A percentile compares a stretch with the other conserved stretches of the same genome.
Conservation (phyloP, 2,888 invertebrate species). For the Dendrolimus houi region DNA sequence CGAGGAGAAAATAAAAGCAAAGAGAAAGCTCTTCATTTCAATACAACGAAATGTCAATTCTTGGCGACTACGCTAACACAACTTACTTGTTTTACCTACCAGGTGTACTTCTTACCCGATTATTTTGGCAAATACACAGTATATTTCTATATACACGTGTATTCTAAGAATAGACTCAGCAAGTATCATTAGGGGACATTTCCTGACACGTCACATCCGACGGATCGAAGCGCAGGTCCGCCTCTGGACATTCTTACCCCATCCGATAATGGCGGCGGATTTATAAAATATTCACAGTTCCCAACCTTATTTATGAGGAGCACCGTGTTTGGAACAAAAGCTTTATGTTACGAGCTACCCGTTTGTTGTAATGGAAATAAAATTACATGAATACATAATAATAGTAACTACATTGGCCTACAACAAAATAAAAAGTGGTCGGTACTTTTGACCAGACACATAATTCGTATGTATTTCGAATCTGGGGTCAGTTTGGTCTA, state of each 20-base stretch:
- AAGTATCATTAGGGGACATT: constrained; percentile 17
- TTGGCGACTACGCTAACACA: too few species aligned
- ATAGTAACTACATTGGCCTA: too few species aligned
- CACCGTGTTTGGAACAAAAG: constrained; percentile 42
- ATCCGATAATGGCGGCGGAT: constrained; percentile 55
- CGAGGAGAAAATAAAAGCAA: too few species aligned
- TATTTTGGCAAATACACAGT: too few species aligned
- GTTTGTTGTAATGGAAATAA: constrained; percentile 29
- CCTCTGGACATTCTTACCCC: constrained; percentile 52
- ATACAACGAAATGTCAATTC: too few species aligned
- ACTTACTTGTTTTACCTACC: too few species aligned
- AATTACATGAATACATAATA: constrained; percentile 3
- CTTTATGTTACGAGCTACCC: constrained; percentile 26
- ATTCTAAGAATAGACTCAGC: constrained; percentile 5
- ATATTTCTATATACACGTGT: not conserved
- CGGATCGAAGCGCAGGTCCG: constrained; percentile 38
- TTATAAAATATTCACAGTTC: constrained; percentile 59
- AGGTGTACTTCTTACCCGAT: too few species aligned
- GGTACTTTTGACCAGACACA: too few species aligned
- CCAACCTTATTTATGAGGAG: constrained; percentile 58
- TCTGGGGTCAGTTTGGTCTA: too few species aligned
- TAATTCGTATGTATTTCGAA: too few species aligned
- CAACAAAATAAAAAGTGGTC: too few species aligned
- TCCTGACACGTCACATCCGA: constrained; percentile 36
- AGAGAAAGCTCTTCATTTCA: too few species aligned